Base-by-base conservation (phyloP, 2,888 invertebrate species). In the Sinodicranocentrus sp. region DNA sequence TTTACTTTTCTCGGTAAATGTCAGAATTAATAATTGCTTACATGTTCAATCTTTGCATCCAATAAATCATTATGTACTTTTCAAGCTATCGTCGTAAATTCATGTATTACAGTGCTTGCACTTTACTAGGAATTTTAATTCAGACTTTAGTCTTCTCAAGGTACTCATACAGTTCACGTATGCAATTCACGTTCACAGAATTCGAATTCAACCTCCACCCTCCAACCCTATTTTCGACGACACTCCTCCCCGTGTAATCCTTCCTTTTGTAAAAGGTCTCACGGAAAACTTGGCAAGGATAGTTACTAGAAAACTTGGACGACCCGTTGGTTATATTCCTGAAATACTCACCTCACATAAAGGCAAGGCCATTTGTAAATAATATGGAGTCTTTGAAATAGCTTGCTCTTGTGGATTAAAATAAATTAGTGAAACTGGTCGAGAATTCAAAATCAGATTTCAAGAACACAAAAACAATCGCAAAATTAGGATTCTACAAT, bases 161-260 rank as follows among this genome's bases (percentile, higher is more conserved):
- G n/a, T n/a, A n/a, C n/a, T n/a, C n/a, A n/a, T n/a, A n/a, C n/a
- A n/a, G n/a, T n/a, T n/a, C n/a, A n/a, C n/a, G n/a, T n/a, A n/a
- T n/a, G n/a, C n/a, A n/a, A n/a, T n/a, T n/a, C n/a, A n/a, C n/a
- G n/a, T n/a, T n/a, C n/a, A n/a, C n/a, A n/a, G n/a, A n/a, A n/a
- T n/a, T n/a, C n/a, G n/a, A n/a, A n/a, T n/a, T n/a, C n/a, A n/a
- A n/a, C n/a, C n/a, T n/a, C n/a, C n/a, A n/a, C n/a, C n/a, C n/a
- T n/a, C n/a, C n/a, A n/a, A n/a, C n/a, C n/a, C n/a, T n/a, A n/a
- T n/a, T n/a, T n/a, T n/a, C n/a, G n/a, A n/a, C n/a, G n/a, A n/a
- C n/a, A n/a, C n/a, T n/a, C n/a, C n/a, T n/a, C 63, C 63, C 28
- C 10, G 63, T 8, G 63, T 28, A 10, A 63, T 63, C 33, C n/a